Evolutionary conservation across 2,888 invertebrate species (phyloP).

Genomic region (Punctoribates punctum): DNA sequence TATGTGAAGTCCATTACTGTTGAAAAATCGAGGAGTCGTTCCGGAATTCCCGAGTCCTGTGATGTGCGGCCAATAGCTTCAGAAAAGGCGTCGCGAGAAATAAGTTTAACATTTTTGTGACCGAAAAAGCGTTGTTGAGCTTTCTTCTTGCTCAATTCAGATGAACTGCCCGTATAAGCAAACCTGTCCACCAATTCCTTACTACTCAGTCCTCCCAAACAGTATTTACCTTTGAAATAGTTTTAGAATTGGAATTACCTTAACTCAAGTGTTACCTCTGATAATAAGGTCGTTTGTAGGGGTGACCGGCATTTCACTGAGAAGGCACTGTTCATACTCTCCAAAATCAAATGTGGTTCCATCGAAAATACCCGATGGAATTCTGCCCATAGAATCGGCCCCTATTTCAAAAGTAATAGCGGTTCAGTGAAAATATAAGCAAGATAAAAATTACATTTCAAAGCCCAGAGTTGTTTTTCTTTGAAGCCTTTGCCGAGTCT

Average conservation of each 20-base stretch:
- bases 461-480: background rate
- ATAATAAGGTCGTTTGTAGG: background rate
- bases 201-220: background rate
- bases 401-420: background rate
- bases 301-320: background rate
- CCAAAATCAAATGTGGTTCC: background rate
- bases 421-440: background rate
- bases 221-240: background rate
- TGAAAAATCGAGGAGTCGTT: background rate
- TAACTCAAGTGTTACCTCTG: background rate
- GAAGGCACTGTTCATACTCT: background rate
- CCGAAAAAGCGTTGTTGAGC: background rate
- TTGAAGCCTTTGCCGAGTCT: background rate
- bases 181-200: background rate
- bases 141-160: background rate
- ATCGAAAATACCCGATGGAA: background rate
- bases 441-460: slow-evolving; percentile 6
- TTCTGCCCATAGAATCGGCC: background rate
- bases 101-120: background rate
- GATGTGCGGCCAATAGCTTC: background rate
- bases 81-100: background rate
- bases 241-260: background rate
- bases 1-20: background rate
- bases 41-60: background rate
- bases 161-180: background rate